Evolutionary conservation across 2,888 invertebrate genomes (phyloP), one percentile per base, ranked within the genome.

Genomic region (Cryptocephalus moraei): DNA sequence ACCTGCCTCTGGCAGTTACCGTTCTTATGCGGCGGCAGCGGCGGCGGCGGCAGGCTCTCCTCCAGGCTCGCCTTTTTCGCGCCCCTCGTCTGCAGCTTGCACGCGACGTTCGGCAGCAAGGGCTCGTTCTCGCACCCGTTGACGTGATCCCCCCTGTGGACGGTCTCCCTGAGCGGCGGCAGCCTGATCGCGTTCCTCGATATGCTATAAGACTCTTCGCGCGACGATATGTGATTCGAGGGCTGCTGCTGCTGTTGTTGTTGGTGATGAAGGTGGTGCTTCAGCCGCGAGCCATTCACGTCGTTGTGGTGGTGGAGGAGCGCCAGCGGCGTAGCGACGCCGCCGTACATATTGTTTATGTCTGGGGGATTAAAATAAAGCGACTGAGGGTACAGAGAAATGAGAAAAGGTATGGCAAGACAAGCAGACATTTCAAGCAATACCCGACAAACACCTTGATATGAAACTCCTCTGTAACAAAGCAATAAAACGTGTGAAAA

Each of bases 281-380:
- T 48, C 73, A 65, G 2, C 74, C 75, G 1, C 36, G 36, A n/a
- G 75, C 75, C 58, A 75, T 76, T 49, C 36, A 50, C 52, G 39
- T 58, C 54, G 32, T 69, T 68, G 34, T 65, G 65, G 49, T 73
- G 74, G 57, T 80, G 81, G 39, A 84, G 68, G 71, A 84, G 75
- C 12, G 82, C 82, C 33, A 84, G 69, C 1, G 84, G 83, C 1
- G 84, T 84, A 0, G 84, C 80, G 8, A 85, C 83, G 11, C 84
- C 84, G 1, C 84, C 84, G 61, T 82, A 84, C 58, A 75, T 71
- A 54, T 62, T 81, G 78, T 58, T 74, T 60, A 66, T 49, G 56
- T 65, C 69, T 70, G 51, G 39, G 12, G 6, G 22, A 6, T 22
- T 22, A 22, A 22, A 6, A 22, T 2, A 22, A 22, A 22, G 22